Evolutionary conservation across 2,113 vertebrate species (phyloP), one percentile per base, ranked within the genome.

Genomic region (Struthio camelus): DNA sequence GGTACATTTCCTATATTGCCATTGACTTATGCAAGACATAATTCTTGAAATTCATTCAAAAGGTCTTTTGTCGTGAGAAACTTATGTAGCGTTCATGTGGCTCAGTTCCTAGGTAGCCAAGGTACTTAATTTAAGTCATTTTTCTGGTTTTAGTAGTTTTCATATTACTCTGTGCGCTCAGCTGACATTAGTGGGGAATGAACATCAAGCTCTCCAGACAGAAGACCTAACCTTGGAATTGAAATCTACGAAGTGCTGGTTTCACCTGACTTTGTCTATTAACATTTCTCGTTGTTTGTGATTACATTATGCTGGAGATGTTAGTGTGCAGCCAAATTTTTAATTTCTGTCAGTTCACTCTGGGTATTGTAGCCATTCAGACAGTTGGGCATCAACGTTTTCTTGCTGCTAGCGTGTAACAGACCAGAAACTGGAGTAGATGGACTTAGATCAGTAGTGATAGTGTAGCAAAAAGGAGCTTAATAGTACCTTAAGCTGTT

Each of bases 371-470:
- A 82, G 56, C 19, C 27, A 1, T 89, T 64, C 34, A 2, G 38
- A 6, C 0, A 0, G 9, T 16, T 4, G 2, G 11, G 14, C 58
- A 28, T 44, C 14, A 82, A 3, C 7, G 1, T 91, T 72, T 19
- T 66, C 2, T 28, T 73, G 6, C 1, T 85, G 27, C 12, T 77
- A 10, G 18, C 5, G 2, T 5, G 14, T 42, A 14, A 38, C 24
- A 66, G 11, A 32, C 69, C 17, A 38, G 14, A 38, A 48, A 2
- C n/a, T 67, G 36, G 9, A 78, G 11, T 38, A 59, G 34, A 13
- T 64, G 9, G 16, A 7, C 18, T 76, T 90, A 14, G 5, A 11
- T 73, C 17, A 69, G 9, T 65, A 62, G 44, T 30, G 73, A 30
- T 1, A 62, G 15, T 9, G 2, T 85, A 12, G 83, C 18, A 46